Percentiles rank a stretch among this genome's conserved stretches.
These are phyloP conservation scores for Lepus timidus DNA, from an alignment of 2,113 vertebrate species.

Conservation along the genomic window DNA sequence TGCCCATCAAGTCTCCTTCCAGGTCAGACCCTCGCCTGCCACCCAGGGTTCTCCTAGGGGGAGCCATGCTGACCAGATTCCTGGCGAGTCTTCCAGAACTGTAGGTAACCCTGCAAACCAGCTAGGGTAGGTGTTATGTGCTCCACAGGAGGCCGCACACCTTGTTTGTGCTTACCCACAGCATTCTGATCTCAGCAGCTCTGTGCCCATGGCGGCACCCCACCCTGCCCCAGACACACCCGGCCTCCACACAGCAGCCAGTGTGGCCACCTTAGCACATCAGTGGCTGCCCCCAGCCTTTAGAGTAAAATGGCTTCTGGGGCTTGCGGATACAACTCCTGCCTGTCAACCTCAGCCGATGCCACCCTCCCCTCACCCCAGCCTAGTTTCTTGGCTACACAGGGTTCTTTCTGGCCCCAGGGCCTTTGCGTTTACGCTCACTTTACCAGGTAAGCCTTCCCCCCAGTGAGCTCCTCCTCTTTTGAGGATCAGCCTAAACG, in stretches of 20 bases:
- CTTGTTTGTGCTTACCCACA: background rate
- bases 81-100: background rate
- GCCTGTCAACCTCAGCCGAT: background rate
- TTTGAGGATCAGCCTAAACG: background rate
- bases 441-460: background rate
- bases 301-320: background rate
- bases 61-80: background rate
- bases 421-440: background rate
- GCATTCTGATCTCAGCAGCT: background rate
- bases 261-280: background rate
- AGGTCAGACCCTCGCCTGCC: background rate
- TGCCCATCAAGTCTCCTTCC: background rate
- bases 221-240: no score
- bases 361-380: no score
- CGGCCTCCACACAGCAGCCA: background rate
- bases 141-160: fast-evolving
- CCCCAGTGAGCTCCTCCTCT: background rate
- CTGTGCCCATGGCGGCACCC: background rate
- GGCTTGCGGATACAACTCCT: background rate
- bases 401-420: background rate
- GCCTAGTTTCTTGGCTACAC: background rate
- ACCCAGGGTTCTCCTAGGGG: background rate
- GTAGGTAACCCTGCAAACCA: background rate
- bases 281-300: background rate
- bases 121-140: background rate